phyloP scores from a whole-genome alignment of 2,797 vertebrate species.

The Dipus sagitta region DNA sequence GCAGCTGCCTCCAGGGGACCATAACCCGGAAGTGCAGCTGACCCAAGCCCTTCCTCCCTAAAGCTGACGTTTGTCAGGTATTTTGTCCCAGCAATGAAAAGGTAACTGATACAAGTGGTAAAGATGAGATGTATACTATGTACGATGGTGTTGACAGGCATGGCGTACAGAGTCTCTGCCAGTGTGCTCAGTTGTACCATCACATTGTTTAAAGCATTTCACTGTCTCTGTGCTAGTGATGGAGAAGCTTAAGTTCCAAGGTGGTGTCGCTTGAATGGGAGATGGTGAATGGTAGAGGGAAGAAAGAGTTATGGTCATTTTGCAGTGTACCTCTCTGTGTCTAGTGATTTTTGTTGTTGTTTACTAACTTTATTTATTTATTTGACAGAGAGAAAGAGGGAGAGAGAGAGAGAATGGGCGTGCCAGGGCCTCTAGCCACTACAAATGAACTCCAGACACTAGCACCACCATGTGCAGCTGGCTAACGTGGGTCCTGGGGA shows the following conservation, averaged over 20 bases:
- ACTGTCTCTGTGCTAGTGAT: not conserved
- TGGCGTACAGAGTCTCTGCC: not conserved
- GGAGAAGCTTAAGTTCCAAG: not conserved
- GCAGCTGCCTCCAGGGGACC: no score
- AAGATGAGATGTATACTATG: accelerated
- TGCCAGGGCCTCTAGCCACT: no score
- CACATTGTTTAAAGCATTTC: not conserved
- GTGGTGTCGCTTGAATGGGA: not conserved
- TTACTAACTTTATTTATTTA: not conserved
- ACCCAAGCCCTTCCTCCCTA: no score
- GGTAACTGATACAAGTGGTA: no score
- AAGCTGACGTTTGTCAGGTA: no score
- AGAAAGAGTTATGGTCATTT: not conserved
- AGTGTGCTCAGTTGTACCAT: not conserved
- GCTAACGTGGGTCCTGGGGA: no score
- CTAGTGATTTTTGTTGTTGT: not conserved
- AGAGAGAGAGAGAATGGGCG: no score
- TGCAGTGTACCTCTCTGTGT: accelerated
- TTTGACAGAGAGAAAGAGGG: no score
- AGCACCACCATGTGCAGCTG: no score
- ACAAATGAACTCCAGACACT: no score
- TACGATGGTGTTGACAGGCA: not conserved
- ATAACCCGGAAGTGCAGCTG: no score
- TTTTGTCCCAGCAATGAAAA: no score
- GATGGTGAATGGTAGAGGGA: not conserved